A percentile compares a stretch with the other conserved stretches of the same genome.
These are phyloP conservation scores for Meiosimyza decipiens DNA, from an alignment of 2,888 invertebrate genomes.

Conservation along the genomic window DNA sequence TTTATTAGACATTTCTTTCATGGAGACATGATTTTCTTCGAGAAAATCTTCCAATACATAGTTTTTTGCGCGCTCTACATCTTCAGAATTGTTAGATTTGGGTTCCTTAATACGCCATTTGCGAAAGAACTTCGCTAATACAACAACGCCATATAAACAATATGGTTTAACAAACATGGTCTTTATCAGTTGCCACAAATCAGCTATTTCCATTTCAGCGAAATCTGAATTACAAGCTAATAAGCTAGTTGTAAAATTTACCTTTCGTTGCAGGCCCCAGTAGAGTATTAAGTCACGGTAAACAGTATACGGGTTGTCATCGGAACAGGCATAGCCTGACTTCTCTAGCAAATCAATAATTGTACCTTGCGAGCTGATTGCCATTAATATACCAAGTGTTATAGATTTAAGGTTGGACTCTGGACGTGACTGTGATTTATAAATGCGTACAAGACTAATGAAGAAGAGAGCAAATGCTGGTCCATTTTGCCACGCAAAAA, in stretches of 20 bases:
- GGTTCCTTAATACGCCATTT: conserved; percentile 59
- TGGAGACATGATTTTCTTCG: conserved; percentile 65
- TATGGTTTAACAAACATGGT: conserved; percentile 64
- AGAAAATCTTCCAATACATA: conserved; percentile 70
- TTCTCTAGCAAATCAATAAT: conserved; percentile 59
- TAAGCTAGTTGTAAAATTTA: conserved; percentile 61
- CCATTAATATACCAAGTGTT: conserved; percentile 55
- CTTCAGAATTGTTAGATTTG: conserved; percentile 51
- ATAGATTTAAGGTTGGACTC: conserved; percentile 58
- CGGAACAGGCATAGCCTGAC: conserved; percentile 53
- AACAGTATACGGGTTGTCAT: conserved; percentile 56
- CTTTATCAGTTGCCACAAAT: conserved; percentile 62
- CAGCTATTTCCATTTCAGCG: conserved; percentile 54
- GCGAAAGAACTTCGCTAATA: conserved; percentile 63
- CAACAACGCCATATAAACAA: conserved; percentile 63
- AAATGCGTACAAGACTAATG: conserved; percentile 53
- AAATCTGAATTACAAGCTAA: conserved; percentile 63
- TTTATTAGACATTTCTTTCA: conserved; percentile 61
- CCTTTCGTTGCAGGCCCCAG: conserved; percentile 61
- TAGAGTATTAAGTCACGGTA: conserved; percentile 61
- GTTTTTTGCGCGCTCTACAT: conserved; percentile 68
- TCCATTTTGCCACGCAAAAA: conserved; percentile 63
- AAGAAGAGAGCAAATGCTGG: conserved; percentile 59
- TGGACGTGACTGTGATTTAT: conserved; percentile 46
- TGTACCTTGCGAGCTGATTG: conserved; percentile 58